phyloP scores from a whole-genome alignment of 2,888 invertebrate species.

The Cheilosia scutellata region DNA sequence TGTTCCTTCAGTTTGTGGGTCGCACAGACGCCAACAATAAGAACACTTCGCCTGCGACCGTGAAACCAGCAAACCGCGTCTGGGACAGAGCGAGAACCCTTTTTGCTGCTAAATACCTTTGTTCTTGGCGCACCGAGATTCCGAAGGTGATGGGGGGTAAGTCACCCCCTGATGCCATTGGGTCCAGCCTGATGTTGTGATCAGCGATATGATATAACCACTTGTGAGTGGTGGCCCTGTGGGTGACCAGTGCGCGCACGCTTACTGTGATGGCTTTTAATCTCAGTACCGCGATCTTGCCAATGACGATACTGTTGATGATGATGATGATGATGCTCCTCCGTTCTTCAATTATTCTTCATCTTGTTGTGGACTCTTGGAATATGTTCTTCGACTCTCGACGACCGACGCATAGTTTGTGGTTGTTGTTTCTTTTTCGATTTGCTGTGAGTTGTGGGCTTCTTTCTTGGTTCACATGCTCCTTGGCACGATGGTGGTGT shows the following conservation, averaged over 20 bases:
- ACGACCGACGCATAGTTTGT: constrained; percentile 26
- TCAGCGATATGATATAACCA: constrained; percentile 74
- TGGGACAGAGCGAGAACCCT: constrained; percentile 53
- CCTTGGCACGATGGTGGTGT: constrained; percentile 62
- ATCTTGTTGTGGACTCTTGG: constrained; percentile 58
- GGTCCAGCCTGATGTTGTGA: constrained; percentile 57
- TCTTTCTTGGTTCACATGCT: constrained; percentile 68
- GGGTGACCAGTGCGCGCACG: constrained; percentile 75
- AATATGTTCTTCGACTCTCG: constrained; percentile 46
- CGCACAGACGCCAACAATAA: constrained; percentile 67
- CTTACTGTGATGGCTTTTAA: constrained; percentile 75
- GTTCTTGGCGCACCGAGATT: constrained; percentile 67
- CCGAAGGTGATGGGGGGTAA: constrained; percentile 63
- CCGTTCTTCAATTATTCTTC: constrained; percentile 76
- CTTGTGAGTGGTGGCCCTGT: constrained; percentile 74
- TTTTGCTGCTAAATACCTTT: constrained; percentile 70
- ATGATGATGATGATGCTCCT: constrained; percentile 72
- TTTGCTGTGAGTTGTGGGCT: constrained; percentile 47
- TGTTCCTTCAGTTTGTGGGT: constrained; percentile 67
- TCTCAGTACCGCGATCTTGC: constrained; percentile 67
- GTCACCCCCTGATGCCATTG: constrained; percentile 48
- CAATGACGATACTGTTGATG: constrained; percentile 66
- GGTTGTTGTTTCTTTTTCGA: constrained; percentile 26
- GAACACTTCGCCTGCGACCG: constrained; percentile 42
- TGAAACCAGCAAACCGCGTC: constrained; percentile 32